Base-by-base conservation (phyloP, 1,140 invertebrate genomes). In the Magallana gigas region DNA sequence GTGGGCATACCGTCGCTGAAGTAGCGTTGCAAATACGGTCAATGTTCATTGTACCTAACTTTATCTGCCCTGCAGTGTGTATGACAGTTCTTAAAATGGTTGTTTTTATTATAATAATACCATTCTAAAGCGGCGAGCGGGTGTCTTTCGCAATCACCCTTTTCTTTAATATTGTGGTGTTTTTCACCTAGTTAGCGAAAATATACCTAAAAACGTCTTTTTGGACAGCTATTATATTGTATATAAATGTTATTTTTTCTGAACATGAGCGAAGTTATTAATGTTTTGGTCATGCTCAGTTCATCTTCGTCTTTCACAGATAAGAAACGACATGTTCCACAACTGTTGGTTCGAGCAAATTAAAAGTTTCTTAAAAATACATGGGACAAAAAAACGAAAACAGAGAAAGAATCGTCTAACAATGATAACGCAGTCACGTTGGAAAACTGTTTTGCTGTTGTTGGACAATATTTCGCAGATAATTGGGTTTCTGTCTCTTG, bases 131-230 rank as follows among this genome's bases (percentile, higher is more conserved):
- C 8, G 87, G 87, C 2, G 87, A 88, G 36, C 48, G 87, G 12
- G 84, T 88, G 1, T 88, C 87, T 5, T 88, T 85, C 58, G 71
- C 87, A 16, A 88, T 88, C 11, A 85, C 87, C 16, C 84, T 88
- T 11, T 48, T 88, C 8, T 80, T 88, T 9, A 76, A 80, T 7
- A 85, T 88, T 18, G 84, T 84, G 1, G 87, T 88, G 8, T 88
- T 88, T 83, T 62, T 88, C 76, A 88, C 87, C 59, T 88, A 14
- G 76, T 88, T 56, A 58, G 83, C 8, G 59, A 83, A n/a, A 85
- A 88, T 48, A 58, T 88, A n/a, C 87, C 87, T 8, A 85, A 83
- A 36, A 18, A 88, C 87, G 9, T 88, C 87, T n/a, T 59, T 83
- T 60, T 71, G 76, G 29, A 88, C 85, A 80, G 82, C 87, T 16